Evolutionary conservation across 2,888 invertebrate species (phyloP).

Genomic region (Mythimna albipuncta): DNA sequence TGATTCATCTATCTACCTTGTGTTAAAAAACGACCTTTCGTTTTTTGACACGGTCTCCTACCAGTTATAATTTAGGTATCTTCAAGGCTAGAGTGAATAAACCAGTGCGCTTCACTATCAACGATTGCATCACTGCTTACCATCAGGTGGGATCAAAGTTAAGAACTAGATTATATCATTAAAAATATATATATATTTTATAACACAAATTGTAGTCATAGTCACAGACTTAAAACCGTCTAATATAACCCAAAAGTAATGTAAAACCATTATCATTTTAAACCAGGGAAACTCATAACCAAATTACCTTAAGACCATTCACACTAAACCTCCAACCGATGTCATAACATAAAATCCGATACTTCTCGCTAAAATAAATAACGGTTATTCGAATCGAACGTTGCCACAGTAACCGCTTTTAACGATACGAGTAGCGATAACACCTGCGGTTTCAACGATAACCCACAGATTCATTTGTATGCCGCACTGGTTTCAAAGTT

Average conservation of each 20-base stretch:
- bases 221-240: background rate
- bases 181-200: too few relatives aligned
- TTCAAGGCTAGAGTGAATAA: too few relatives aligned
- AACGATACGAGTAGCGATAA: conserved; percentile 71
- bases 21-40: too few relatives aligned
- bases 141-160: too few relatives aligned
- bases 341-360: conserved; percentile 51
- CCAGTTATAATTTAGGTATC: too few relatives aligned
- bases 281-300: conserved; percentile 23
- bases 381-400: conserved; percentile 69
- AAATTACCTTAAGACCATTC: conserved; percentile 35
- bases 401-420: conserved; percentile 65
- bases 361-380: conserved; percentile 67
- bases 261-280: conserved; percentile 13
- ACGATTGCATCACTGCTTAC: too few relatives aligned
- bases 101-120: too few relatives aligned
- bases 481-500: conserved; percentile 57
- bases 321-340: conserved; percentile 33
- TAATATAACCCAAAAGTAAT: conserved; percentile 11
- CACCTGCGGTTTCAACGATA: conserved; percentile 71
- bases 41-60: too few relatives aligned
- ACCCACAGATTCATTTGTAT: conserved; percentile 65
- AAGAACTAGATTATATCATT: too few relatives aligned
- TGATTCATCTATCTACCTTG: too few relatives aligned
- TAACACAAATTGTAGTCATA: too few relatives aligned